Percentiles rank a stretch among this genome's conserved stretches.
These are phyloP conservation scores for Channallabes apus DNA, from an alignment of 2,797 vertebrate genomes.

Conservation along the genomic window DNA sequence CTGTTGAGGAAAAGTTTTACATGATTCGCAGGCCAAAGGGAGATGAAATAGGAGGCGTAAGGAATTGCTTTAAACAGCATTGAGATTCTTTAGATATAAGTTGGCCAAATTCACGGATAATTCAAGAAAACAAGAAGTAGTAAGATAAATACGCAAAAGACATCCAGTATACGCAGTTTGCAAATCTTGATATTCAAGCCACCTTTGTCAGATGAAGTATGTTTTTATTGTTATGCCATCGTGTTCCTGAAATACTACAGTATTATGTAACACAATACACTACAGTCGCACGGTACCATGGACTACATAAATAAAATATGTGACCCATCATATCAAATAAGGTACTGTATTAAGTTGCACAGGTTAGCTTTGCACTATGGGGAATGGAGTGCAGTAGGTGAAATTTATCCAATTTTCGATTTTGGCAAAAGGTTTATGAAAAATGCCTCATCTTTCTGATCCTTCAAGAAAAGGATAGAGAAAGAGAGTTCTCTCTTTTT, in stretches of 20 bases:
- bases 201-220: neutral
- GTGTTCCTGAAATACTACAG: neutral
- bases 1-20: neutral
- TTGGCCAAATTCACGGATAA: neutral
- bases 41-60: neutral
- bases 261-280: neutral
- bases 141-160: neutral
- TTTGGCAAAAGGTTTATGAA: too few relatives aligned
- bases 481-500: too few relatives aligned
- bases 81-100: neutral
- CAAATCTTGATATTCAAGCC: neutral
- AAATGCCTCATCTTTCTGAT: too few relatives aligned
- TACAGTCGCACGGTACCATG: neutral
- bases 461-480: too few relatives aligned
- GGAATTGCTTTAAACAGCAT: neutral
- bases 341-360: too few relatives aligned
- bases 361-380: too few relatives aligned
- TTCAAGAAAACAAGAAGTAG: neutral
- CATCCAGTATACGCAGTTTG: too few relatives aligned
- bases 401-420: too few relatives aligned
- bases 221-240: neutral
- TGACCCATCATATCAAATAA: too few relatives aligned
- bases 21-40: neutral
- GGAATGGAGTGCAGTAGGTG: too few relatives aligned
- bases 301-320: neutral